Evolutionary conservation across 2,113 vertebrate genomes (phyloP).

Genomic region (Oreamnos americanus): DNA sequence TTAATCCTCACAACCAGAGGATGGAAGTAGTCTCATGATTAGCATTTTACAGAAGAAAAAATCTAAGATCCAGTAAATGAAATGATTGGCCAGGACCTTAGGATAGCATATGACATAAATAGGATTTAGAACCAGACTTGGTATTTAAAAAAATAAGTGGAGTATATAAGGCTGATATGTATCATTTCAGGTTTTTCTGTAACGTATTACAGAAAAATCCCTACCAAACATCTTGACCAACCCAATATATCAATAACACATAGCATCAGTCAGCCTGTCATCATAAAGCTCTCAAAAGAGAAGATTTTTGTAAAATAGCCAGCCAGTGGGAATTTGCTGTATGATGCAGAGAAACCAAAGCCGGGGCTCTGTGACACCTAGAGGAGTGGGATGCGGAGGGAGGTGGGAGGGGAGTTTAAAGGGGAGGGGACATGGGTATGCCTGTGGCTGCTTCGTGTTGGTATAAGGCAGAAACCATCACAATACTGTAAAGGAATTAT

Average conservation of each 20-base stretch:
- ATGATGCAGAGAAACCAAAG: background rate
- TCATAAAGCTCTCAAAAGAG: background rate
- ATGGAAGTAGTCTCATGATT: background rate
- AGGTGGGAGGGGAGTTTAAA: background rate
- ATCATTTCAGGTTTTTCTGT: background rate
- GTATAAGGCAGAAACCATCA: background rate
- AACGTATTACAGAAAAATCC: background rate
- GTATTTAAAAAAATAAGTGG: background rate
- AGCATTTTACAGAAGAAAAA: background rate
- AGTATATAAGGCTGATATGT: background rate
- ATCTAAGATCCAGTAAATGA: background rate
- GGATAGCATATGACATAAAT: background rate
- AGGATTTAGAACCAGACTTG: background rate
- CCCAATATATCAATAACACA: background rate
- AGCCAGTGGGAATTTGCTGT: background rate
- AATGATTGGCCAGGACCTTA: background rate
- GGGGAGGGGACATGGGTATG: background rate
- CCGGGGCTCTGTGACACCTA: background rate
- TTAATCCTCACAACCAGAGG: background rate
- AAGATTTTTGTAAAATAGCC: background rate
- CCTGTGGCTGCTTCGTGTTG: background rate
- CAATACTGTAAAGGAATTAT: background rate
- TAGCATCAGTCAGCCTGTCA: background rate
- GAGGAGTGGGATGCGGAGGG: background rate
- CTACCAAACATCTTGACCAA: background rate